Base-by-base conservation (phyloP, 1,140 invertebrate species). In the Scaptodrosophila lebanonensis region DNA sequence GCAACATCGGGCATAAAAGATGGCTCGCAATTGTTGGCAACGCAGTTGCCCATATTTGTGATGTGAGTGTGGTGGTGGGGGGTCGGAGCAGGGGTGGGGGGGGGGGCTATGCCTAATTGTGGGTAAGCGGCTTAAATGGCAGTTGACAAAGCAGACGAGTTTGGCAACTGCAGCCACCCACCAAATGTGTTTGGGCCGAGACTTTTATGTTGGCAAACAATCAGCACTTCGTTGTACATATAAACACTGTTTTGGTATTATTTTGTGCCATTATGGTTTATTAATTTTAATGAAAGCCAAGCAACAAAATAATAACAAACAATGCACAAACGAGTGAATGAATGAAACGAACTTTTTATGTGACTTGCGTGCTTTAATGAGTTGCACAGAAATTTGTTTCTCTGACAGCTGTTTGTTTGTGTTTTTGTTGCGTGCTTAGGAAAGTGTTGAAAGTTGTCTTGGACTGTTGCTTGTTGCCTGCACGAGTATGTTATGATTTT, bases 371-470 rank as follows among this genome's bases (percentile, higher is more conserved):
- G 53, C 67, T 66, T 73, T 73, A 73, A 72, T 73, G 69, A 72
- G 44, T 47, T 25, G 63, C 52, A 44, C 45, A 58, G 45, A 40
- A 7, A 12, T 9, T n/a, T n/a, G n/a, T n/a, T n/a, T n/a, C n/a
- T n/a, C n/a, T n/a, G n/a, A n/a, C n/a, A n/a, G n/a, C n/a, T n/a
- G n/a, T n/a, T n/a, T n/a, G n/a, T n/a, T n/a, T n/a, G n/a, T n/a
- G n/a, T 51, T 45, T 33, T 9, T 39, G 45, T 73, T 52, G 69
- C 69, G 69, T 67, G 69, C 22, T 13, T 25, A 67, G 72, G 63
- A 73, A 73, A 72, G 69, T 72, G 69, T 72, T 72, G 63, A 73
- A 73, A 67, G 68, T 63, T 47, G 56, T 38, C 47, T 40, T 13
- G 20, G 17, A 38, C 44, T 16, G 7, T 51, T 35, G 38, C 49